Evolutionary conservation across 2,797 vertebrate genomes (phyloP), one percentile per base, ranked within the genome.

Genomic region (Tamandua tetradactyla): DNA sequence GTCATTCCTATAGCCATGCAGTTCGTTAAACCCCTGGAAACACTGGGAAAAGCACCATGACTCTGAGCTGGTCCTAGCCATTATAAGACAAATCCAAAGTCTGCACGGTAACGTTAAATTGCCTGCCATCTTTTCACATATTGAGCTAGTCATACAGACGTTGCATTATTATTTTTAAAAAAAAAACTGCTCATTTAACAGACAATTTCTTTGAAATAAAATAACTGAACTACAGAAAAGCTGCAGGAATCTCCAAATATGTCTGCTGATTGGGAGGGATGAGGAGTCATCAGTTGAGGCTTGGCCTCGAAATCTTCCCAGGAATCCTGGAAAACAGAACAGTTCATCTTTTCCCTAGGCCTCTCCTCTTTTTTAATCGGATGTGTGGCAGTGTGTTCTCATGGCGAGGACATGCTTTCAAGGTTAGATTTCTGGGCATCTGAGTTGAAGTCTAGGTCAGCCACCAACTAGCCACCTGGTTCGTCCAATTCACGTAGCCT

Each of bases 1-100:
- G 93, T 78, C 78, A 8, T 81, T 96, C 80, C 64, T 76, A 62
- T 42, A 49, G 84, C 71, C 87, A n/a, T 23, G 87, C 76, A 81
- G 79, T 78, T 95, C 89, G 94, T 93, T 71, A 95, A 95, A 81
- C 80, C 64, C 92, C 84, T 62, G 84, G 87, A 57, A 93, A 91
- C 30, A 2, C 8, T 62, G 92, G 94, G 76, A 87, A 94, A 84
- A 35, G 49, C 66, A 91, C 66, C 61, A n/a, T 47, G 93, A 95
- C 84, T 84, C 89, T 81, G 57, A 97, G 94, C 80, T 61, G 17
- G 72, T 61, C 32, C 71, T 44, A 72, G 75, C 75, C 47, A 80
- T 89, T 81, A 84, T n/a, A 40, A 92, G 89, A 69, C 23, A 85
- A 75, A 83, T 40, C 61, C 72, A 52, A 23, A 72, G 37, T 74